Conservation (phyloP, 2,797 vertebrate species). For the Triplophysa bombifrons region DNA sequence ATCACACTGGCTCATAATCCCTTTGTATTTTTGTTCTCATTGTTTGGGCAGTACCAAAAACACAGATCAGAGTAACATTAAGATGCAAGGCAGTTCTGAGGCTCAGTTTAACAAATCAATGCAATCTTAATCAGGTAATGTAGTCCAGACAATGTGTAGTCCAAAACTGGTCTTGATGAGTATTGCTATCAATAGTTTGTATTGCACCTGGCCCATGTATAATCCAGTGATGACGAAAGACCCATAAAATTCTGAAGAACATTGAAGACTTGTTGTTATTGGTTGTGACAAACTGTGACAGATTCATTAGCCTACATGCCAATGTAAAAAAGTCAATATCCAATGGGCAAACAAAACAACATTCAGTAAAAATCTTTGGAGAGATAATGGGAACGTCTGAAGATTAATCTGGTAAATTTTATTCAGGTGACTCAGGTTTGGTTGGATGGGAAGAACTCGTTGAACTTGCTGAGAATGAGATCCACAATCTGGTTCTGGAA, state of each 20-base stretch:
- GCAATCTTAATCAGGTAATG: neutral
- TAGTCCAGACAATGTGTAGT: neutral
- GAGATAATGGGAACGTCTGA: neutral
- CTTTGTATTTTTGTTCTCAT: neutral
- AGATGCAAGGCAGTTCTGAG: slow-evolving; percentile 4
- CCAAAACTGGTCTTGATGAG: neutral
- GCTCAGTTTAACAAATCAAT: neutral
- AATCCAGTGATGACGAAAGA: neutral
- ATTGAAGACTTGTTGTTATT: neutral
- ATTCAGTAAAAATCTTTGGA: neutral
- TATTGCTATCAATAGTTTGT: neutral
- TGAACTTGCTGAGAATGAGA: slow-evolving; percentile 85
- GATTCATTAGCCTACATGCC: neutral
- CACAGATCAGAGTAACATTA: neutral
- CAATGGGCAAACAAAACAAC: neutral
- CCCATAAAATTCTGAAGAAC: neutral
- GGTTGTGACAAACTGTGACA: neutral
- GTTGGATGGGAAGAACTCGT: slow-evolving; percentile 73
- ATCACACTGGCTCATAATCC: neutral
- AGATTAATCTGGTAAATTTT: neutral
- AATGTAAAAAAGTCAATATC: neutral
- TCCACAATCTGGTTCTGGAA: slow-evolving; percentile 97
- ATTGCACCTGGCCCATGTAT: neutral
- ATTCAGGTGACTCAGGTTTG: neutral
- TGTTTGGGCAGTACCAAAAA: slow-evolving; percentile 15